phyloP scores from a whole-genome alignment of 2,888 invertebrate genomes.

The Terebella lapidaria region DNA sequence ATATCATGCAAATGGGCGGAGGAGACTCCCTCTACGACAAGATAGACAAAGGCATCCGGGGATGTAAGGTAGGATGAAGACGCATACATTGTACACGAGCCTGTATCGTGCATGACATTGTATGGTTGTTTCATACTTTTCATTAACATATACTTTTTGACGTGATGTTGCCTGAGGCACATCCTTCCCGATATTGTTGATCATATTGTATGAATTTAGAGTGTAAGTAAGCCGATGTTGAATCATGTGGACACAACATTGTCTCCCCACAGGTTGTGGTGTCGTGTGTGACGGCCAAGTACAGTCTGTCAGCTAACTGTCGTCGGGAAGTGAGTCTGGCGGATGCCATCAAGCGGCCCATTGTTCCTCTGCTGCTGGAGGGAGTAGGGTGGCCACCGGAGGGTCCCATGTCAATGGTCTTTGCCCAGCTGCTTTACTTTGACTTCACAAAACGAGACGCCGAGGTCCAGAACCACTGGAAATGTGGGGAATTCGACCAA shows the following conservation, averaged over 20 bases:
- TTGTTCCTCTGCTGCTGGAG: conserved; percentile 46
- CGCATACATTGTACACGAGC: too few relatives aligned
- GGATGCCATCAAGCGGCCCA: too few relatives aligned
- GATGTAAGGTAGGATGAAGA: conserved; percentile 14
- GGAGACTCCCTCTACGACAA: conserved; percentile 49
- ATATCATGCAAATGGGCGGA: too few relatives aligned
- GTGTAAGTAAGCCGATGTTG: too few relatives aligned
- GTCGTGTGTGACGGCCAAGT: conserved; percentile 46
- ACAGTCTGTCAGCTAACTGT: conserved; percentile 46
- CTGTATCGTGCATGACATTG: too few relatives aligned
- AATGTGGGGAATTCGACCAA: conserved; percentile 14
- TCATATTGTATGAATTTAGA: not conserved
- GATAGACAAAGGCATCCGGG: conserved; percentile 40
- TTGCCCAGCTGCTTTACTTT: conserved; percentile 43
- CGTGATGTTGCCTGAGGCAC: too few relatives aligned
- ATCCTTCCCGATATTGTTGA: not conserved
- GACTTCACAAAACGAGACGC: conserved; percentile 30
- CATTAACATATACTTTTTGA: too few relatives aligned
- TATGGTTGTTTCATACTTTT: too few relatives aligned
- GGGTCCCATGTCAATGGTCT: too few relatives aligned
- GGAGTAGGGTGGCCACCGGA: conserved; percentile 45
- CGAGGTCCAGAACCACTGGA: conserved; percentile 9
- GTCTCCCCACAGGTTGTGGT: conserved; percentile 30
- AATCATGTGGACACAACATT: too few relatives aligned
- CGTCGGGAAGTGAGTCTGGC: conserved; percentile 43